Conservation (phyloP, 92 coral and sea anemone genomes). For the Blastomussa wellsi region DNA sequence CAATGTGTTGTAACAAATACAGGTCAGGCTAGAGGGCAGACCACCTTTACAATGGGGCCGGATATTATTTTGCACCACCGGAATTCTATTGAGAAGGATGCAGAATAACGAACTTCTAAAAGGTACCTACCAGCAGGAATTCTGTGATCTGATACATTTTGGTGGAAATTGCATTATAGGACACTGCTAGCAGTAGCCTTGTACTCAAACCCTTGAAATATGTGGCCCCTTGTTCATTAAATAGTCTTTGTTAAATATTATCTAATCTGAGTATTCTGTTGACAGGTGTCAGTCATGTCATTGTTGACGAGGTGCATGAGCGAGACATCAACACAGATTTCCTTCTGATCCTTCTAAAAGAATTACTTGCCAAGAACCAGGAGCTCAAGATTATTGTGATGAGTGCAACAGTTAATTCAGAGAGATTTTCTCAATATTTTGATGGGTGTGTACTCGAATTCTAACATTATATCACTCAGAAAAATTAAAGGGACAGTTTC, state of each 20-base stretch:
- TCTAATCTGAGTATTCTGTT: neutral
- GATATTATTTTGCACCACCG: constrained; percentile 89
- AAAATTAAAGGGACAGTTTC: no score
- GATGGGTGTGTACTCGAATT: constrained; percentile 58
- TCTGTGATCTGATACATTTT: no score
- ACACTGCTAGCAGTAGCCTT: no score
- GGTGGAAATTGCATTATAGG: no score
- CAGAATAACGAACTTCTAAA: constrained; percentile 69
- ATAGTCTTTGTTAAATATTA: neutral
- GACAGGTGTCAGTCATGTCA: constrained; percentile 92
- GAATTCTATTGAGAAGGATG: constrained; percentile 81
- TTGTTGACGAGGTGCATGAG: constrained; percentile 97
- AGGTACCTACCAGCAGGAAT: constrained; percentile 38
- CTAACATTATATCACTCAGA: no score
- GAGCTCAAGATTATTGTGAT: constrained; percentile 75
- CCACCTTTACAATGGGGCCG: constrained; percentile 69
- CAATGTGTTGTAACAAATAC: neutral
- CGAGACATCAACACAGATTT: constrained; percentile 96
- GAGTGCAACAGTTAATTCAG: constrained; percentile 97
- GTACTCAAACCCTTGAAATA: neutral
- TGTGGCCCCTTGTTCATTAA: neutral
- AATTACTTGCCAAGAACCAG: constrained; percentile 58
- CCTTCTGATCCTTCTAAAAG: constrained; percentile 80
- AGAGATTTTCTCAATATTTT: constrained; percentile 81
- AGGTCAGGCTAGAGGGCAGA: constrained; percentile 81